Evolutionary conservation across 2,888 invertebrate species (phyloP), one percentile per base, ranked within the genome.

Genomic region (Drosophila picticornis): DNA sequence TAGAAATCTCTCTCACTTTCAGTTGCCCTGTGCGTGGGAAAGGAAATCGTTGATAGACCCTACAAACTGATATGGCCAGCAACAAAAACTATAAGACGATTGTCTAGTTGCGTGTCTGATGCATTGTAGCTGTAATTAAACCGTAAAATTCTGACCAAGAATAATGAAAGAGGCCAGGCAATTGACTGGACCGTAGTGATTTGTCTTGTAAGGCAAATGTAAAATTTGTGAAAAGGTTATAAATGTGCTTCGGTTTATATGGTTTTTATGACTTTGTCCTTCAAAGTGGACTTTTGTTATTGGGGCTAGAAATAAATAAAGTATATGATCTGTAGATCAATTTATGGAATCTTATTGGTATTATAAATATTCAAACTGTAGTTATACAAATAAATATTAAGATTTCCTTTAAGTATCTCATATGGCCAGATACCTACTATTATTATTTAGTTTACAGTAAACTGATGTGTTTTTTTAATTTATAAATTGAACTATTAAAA

Each of bases 81-180:
- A 80, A 70, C 16, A 65, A 62, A 62, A 50, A 63, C 51, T 46
- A 13, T 67, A 73, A 80, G 79, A 76, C 66, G 78, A 83, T 84
- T 84, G 84, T 81, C 62, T 84, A 75, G 84, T 82, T 84, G 81
- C 84, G 75, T 83, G 72, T 75, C 81, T 68, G 62, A 56, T 60
- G 58, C 64, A 80, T 86, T 87, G 88, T 87, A 64, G 11, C 64
- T 71, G 77, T 88, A 90, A 88, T 88, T 88, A 87, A 88, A 87
- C 90, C 88, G 83, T 90, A 89, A 88, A 88, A 90, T 87, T 48
- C 80, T 84, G 75, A 40, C 79, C 75, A 75, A 72, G 76, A 62
- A 79, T 46, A 50, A 58, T 59, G 51, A 25, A 40, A 27, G 68
- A 53, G 40, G 27, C 55, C 59, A 77, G 67, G 75, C 77, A 72